These are phyloP conservation scores for Plebejus anna DNA, from an alignment of 2,888 invertebrate species.

Conservation along the genomic window DNA sequence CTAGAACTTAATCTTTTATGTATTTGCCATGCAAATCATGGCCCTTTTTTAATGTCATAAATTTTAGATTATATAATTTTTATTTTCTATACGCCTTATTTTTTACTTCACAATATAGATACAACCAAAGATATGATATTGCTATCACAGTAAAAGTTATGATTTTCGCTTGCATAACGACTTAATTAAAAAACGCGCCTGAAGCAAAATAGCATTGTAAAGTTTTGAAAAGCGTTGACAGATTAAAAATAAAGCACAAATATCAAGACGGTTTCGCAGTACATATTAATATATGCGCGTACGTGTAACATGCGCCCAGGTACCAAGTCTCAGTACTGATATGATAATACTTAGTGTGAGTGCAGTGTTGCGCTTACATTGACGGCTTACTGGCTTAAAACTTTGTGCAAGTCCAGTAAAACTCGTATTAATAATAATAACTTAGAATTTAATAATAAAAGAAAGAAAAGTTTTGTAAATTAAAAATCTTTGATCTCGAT, in stretches of 20 bases:
- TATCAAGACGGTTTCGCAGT: conserved; percentile 54
- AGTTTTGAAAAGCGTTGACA: conserved; percentile 21
- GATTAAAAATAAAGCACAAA: conserved; percentile 41
- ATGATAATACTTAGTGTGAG: conserved; percentile 61
- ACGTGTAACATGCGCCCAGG: conserved; percentile 63
- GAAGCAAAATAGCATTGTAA: background rate
- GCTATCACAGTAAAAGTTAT: background rate
- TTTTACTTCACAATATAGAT: background rate
- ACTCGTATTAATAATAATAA: background rate
- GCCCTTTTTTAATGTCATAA: background rate
- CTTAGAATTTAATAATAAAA: background rate
- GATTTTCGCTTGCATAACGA: background rate
- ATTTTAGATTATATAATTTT: background rate
- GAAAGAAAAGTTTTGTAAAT: background rate
- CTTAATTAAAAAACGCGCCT: background rate
- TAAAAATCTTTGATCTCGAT: background rate
- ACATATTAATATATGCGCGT: conserved; percentile 61
- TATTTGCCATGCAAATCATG: too few relatives aligned
- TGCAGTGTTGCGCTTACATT: conserved; percentile 36
- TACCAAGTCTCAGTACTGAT: conserved; percentile 52
- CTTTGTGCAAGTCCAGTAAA: background rate
- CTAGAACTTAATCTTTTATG: background rate
- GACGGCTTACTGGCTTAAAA: conserved; percentile 11
- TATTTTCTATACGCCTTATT: background rate
- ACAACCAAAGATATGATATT: background rate